Base-by-base conservation (phyloP, 2,113 vertebrate genomes). In the Speoplatyrhinus poulsoni region DNA sequence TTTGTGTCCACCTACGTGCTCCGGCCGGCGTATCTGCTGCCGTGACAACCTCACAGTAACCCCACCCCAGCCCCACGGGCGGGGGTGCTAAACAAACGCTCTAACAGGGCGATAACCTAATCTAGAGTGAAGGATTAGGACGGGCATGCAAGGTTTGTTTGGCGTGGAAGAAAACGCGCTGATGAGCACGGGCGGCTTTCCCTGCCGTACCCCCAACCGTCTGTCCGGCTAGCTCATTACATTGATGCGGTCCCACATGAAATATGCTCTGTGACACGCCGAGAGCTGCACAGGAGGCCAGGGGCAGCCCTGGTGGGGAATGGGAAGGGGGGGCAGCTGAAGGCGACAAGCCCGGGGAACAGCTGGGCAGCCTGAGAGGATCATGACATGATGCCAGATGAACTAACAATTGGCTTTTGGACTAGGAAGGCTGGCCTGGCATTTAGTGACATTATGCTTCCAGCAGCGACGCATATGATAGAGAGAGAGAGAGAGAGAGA, bases 391-490 rank as follows among this genome's bases (percentile, higher is more conserved):
- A 85, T 75, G 81, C 75, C 76, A 77, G 77, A 83, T 84, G 79
- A 86, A 85, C 81, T 90, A 91, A 90, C 90, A 89, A 91, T 92
- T 90, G 76, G 69, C 86, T 87, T 82, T 78, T 83, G 70, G 82
- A 83, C 76, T 50, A 57, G 75, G 79, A 75, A 75, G 85, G 77
- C 72, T 64, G 67, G 60, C 64, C 77, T 91, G 90, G 85, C 90
- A 92, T 92, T 92, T 88, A 79, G 76, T 91, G 90, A 89, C 90
- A 92, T 92, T 92, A 91, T 75, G 76, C 61, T 85, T 61, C 60
- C 65, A 75, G 67, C 79, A 70, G 57, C 81, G 76, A 83, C 74
- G 73, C 78, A 74, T 85, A 75, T 3, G 17, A n/a, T 8, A 19
- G 55, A 57, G 15, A 19, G 55, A 19, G 36, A 41, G 36, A 41